phyloP scores from a whole-genome alignment of 2,113 vertebrate genomes.

The Psephotus haematonotus region DNA sequence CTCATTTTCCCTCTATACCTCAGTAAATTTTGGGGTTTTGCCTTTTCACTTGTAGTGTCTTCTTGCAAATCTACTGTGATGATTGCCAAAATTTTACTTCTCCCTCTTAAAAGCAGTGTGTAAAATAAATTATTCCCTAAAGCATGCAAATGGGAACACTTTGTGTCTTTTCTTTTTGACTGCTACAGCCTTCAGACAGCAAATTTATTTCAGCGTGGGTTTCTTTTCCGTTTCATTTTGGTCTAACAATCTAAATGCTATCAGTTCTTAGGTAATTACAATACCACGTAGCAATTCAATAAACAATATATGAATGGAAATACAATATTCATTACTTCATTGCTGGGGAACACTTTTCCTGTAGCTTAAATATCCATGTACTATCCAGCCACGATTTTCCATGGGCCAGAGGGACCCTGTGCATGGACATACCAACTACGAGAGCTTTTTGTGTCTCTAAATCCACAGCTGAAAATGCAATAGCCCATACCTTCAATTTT shows the following conservation, averaged over 20 bases:
- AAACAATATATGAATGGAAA: neutral
- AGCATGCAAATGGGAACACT: neutral
- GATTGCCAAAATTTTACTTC: neutral
- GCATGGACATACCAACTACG: neutral
- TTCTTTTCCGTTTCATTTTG: neutral
- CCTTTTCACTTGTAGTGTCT: neutral
- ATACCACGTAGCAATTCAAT: neutral
- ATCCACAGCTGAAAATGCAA: neutral
- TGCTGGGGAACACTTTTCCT: neutral
- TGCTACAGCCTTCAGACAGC: neutral
- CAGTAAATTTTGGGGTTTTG: neutral
- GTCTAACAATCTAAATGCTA: neutral
- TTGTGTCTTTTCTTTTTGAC: neutral
- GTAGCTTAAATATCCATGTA: neutral
- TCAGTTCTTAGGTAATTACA: neutral
- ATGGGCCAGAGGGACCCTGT: neutral
- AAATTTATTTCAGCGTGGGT: neutral
- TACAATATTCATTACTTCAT: neutral
- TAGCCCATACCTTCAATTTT: neutral
- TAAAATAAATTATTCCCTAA: neutral
- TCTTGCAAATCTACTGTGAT: neutral
- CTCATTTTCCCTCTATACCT: neutral
- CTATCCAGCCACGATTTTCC: neutral
- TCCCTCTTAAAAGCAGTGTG: neutral
- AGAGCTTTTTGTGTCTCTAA: neutral